Evolutionary conservation across 2,797 vertebrate species (phyloP).

Genomic region (Glossophaga mutica): DNA sequence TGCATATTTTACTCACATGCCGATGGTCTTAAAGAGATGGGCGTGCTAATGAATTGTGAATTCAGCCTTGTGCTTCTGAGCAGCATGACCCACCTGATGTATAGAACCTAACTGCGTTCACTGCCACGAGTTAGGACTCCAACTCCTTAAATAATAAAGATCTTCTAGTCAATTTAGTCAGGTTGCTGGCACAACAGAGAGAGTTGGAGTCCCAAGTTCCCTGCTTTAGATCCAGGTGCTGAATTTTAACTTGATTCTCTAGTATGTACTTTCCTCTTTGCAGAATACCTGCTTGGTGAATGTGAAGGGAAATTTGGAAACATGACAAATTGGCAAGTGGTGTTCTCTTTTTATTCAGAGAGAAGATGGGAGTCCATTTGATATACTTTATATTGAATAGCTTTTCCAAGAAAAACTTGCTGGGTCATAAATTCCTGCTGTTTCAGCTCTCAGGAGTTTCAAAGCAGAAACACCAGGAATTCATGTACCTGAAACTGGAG

Average conservation of each 20-base stretch:
- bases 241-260: not conserved
- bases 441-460: constrained; percentile 61
- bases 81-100: not conserved
- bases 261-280: not conserved
- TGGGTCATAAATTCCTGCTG: constrained; percentile 48
- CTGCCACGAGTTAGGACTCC: not conserved
- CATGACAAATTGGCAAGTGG: not conserved
- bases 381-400: not conserved
- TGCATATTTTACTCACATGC: not conserved
- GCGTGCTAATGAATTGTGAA: not conserved
- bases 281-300: not conserved
- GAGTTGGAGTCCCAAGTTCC: not conserved
- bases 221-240: not conserved
- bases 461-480: constrained; percentile 51
- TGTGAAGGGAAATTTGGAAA: constrained; percentile 1
- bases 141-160: not conserved
- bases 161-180: not conserved
- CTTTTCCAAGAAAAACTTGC: constrained; percentile 54
- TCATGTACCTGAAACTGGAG: constrained; percentile 59
- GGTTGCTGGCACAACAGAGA: not conserved
- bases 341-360: not conserved
- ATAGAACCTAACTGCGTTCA: not conserved
- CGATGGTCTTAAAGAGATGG: not conserved
- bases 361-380: constrained; percentile 30
- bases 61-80: not conserved